Conservation (phyloP, 2,888 invertebrate species). For the Cremastinae sp. region DNA sequence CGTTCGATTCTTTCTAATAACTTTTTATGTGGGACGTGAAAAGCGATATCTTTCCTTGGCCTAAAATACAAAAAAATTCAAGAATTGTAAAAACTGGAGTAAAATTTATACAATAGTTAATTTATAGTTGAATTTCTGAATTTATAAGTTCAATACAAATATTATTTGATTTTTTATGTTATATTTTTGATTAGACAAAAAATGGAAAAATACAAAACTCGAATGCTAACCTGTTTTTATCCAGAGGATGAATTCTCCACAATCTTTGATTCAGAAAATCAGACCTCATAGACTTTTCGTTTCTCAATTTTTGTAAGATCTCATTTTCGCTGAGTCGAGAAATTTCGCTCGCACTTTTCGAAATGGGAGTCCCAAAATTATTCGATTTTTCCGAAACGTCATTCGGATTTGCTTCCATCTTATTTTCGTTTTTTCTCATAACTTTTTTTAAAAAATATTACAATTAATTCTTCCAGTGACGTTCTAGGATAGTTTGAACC, state of each 20-base stretch:
- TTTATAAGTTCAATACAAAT: too few species aligned
- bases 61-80: constrained; percentile 62
- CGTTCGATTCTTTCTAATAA: constrained; percentile 84
- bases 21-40: constrained; percentile 84
- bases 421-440: neutral
- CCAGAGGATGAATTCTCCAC: constrained; percentile 46
- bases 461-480: too few species aligned
- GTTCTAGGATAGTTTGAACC: too few species aligned
- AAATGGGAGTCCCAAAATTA: neutral
- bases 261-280: constrained; percentile 42
- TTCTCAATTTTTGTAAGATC: neutral
- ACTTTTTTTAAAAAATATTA: too few species aligned
- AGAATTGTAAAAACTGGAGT: too few species aligned
- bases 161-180: too few species aligned
- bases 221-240: constrained; percentile 33
- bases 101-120: too few species aligned
- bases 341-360: neutral
- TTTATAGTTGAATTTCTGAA: too few species aligned
- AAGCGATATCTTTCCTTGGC: constrained; percentile 79
- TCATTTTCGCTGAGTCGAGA: neutral
- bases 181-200: too few species aligned
- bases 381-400: neutral
- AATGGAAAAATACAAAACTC: neutral
- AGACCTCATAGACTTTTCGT: neutral
- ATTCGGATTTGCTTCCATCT: constrained; percentile 5